phyloP scores from a whole-genome alignment of 2,113 vertebrate genomes.

The Amphilophus citrinellus region DNA sequence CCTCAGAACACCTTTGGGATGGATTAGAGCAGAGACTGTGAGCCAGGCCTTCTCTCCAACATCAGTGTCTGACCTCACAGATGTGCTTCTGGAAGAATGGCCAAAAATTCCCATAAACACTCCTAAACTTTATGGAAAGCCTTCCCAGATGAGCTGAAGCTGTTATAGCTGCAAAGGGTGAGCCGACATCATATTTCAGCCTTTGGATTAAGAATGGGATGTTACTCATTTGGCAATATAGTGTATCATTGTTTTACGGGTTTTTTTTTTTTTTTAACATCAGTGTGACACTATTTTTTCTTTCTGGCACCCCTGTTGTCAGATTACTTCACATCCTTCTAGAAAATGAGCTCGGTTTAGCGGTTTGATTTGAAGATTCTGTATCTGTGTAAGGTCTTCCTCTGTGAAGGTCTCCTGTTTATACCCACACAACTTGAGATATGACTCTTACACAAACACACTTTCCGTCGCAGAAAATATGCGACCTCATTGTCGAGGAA shows the following conservation, averaged over 20 bases:
- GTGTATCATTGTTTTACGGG: neutral
- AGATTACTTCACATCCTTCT: neutral
- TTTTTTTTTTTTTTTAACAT: neutral
- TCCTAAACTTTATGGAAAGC: too few species aligned
- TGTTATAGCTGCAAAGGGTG: too few species aligned
- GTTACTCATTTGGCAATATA: too few species aligned
- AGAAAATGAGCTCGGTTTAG: neutral
- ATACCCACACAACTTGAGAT: neutral
- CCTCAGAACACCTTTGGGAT: too few species aligned
- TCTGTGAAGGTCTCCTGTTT: neutral
- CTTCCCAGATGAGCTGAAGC: too few species aligned
- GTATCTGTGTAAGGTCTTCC: neutral
- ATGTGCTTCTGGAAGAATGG: too few species aligned
- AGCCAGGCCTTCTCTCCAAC: too few species aligned
- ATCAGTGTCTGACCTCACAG: too few species aligned
- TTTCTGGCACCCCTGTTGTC: neutral
- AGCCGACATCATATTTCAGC: too few species aligned
- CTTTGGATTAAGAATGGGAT: too few species aligned
- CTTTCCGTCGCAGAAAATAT: neutral
- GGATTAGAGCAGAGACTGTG: too few species aligned
- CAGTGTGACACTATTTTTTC: neutral
- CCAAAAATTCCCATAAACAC: too few species aligned
- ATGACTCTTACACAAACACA: slow-evolving; percentile 8
- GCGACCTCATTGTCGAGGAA: slow-evolving; percentile 39
- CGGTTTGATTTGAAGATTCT: neutral